Evolutionary conservation across 2,113 vertebrate genomes (phyloP).

Genomic region (Hydrochoerus hydrochaeris): DNA sequence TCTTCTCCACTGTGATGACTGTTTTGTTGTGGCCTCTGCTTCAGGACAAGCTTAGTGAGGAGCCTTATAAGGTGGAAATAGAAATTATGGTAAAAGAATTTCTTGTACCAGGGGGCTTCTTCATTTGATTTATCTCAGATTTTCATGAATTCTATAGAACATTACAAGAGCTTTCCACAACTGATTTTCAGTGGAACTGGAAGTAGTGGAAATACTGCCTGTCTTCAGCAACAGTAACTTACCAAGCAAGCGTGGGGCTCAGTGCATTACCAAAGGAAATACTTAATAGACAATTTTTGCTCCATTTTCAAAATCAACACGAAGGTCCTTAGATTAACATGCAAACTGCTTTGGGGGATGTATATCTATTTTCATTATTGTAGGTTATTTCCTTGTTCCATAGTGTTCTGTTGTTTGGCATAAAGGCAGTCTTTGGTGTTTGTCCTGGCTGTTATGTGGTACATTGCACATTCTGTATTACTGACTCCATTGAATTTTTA

Average conservation of each 20-base stretch:
- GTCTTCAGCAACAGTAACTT: background rate
- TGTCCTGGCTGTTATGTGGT: slow-evolving; percentile 92
- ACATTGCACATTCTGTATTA: slow-evolving; percentile 88
- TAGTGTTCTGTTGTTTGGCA: slow-evolving; percentile 88
- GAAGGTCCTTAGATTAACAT: background rate
- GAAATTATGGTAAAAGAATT: slow-evolving; percentile 90
- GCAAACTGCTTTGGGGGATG: background rate
- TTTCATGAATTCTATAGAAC: background rate
- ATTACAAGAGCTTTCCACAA: background rate
- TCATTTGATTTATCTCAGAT: background rate
- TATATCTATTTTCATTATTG: background rate
- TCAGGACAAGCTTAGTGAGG: slow-evolving; percentile 88
- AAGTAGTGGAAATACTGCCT: background rate
- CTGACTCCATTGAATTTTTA: slow-evolving; percentile 93
- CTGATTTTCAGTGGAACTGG: background rate
- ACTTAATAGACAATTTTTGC: background rate
- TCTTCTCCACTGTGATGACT: slow-evolving; percentile 86
- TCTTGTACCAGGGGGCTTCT: background rate
- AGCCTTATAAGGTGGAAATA: slow-evolving; percentile 85
- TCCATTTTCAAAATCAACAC: slow-evolving; percentile 16
- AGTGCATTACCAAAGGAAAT: background rate
- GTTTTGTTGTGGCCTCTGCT: slow-evolving; percentile 89
- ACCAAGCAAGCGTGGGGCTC: background rate
- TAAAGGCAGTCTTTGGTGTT: slow-evolving; percentile 91
- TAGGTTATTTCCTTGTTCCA: slow-evolving; percentile 89